A percentile compares a stretch with the other conserved stretches of the same genome.
Evolutionary conservation across 2,113 vertebrate genomes (phyloP).

Genomic region (Heloderma charlesbogerti): DNA sequence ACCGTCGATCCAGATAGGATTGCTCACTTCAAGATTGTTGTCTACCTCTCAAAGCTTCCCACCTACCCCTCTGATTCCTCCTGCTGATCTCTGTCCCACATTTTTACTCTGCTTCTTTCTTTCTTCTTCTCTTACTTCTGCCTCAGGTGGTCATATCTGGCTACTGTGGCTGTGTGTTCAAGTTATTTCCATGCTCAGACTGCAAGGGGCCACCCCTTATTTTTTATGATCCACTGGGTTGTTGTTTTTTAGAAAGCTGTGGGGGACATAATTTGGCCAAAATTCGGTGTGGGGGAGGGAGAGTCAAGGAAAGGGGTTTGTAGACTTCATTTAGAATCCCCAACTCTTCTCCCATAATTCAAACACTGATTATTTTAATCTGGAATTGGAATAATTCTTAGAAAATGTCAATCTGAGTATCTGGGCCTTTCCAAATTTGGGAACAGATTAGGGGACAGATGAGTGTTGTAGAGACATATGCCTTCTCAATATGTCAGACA

Average conservation of each 20-base stretch:
- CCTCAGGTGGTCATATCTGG: neutral
- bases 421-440: neutral
- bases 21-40: too few species aligned
- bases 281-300: too few species aligned
- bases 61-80: neutral
- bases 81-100: neutral
- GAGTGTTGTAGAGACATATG: neutral
- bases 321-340: too few species aligned
- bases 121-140: neutral
- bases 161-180: too few species aligned
- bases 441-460: neutral
- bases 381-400: neutral
- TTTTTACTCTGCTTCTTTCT: neutral
- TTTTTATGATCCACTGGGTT: too few species aligned
- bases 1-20: too few species aligned
- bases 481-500: neutral
- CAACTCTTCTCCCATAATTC: neutral
- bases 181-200: too few species aligned
- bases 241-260: too few species aligned
- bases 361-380: neutral
- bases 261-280: too few species aligned
- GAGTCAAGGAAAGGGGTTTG: too few species aligned
- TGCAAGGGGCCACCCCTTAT: too few species aligned
- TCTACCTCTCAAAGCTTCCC: too few species aligned
- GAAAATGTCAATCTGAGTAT: neutral